These are phyloP conservation scores for Vollenhovia emeryi DNA, from an alignment of 1,140 invertebrate genomes.

Conservation along the genomic window DNA sequence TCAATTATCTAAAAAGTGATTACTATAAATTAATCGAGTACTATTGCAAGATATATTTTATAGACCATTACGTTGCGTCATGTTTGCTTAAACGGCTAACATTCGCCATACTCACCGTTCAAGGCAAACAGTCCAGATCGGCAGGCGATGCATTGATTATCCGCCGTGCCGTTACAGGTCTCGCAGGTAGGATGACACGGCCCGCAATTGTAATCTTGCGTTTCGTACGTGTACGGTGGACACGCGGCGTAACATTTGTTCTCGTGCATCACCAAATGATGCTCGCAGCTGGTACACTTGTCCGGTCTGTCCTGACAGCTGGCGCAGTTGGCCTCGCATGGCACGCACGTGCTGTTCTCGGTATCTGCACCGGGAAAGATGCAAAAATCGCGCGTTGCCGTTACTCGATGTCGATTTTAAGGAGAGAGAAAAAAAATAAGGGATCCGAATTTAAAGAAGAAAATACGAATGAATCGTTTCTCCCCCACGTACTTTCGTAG, in stretches of 20 bases:
- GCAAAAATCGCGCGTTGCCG: neutral
- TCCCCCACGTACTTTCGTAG: slow-evolving; percentile 89
- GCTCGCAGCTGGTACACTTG: slow-evolving; percentile 93
- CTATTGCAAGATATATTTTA: neutral
- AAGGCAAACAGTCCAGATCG: slow-evolving; percentile 88
- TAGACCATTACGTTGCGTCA: slow-evolving; percentile 66
- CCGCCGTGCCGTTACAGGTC: slow-evolving; percentile 92
- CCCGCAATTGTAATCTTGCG: slow-evolving; percentile 92
- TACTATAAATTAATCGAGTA: neutral
- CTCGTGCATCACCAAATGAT: slow-evolving; percentile 92
- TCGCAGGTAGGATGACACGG: slow-evolving; percentile 92
- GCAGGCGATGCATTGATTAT: slow-evolving; percentile 93
- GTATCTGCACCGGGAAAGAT: slow-evolving; percentile 86
- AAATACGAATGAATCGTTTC: neutral
- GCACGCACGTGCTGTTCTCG: slow-evolving; percentile 90
- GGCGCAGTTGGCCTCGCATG: slow-evolving; percentile 92
- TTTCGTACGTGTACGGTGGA: slow-evolving; percentile 92
- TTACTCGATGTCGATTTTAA: neutral
- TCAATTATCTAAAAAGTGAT: neutral
- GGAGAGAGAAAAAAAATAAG: neutral
- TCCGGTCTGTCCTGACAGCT: slow-evolving; percentile 93
- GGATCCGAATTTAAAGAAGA: neutral
- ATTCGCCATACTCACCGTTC: slow-evolving; percentile 86
- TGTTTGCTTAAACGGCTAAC: neutral
- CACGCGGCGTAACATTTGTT: slow-evolving; percentile 93